Conservation (phyloP, 2,888 invertebrate genomes). For the Nymphalis urticae region DNA sequence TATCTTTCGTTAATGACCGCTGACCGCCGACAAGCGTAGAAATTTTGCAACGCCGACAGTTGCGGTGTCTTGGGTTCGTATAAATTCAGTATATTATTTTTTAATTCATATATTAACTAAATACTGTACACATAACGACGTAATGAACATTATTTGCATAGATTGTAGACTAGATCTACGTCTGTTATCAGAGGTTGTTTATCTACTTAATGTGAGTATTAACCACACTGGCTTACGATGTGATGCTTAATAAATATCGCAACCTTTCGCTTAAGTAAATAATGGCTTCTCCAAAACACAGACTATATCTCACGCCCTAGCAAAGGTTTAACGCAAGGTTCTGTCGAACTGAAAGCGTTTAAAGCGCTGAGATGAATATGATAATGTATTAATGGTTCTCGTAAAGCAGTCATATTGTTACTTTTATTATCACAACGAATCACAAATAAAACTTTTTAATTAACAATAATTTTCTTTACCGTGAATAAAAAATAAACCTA, state of each 20-base stretch:
- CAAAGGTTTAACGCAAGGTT: constrained; percentile 51
- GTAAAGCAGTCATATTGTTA: background rate
- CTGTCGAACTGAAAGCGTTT: constrained; percentile 23
- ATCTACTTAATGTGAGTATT: constrained; percentile 57
- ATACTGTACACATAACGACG: background rate
- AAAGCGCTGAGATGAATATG: background rate
- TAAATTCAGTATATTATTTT: too few species aligned
- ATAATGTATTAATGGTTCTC: background rate
- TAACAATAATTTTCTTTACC: too few species aligned
- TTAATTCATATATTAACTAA: background rate
- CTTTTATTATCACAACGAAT: too few species aligned
- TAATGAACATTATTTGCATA: background rate
- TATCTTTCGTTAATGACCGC: too few species aligned
- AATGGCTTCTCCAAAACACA: constrained; percentile 49
- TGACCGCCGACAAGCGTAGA: too few species aligned
- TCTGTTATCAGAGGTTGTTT: constrained; percentile 51
- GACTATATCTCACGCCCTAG: constrained; percentile 54
- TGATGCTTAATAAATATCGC: constrained; percentile 63
- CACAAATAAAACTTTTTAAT: too few species aligned
- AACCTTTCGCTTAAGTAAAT: constrained; percentile 55
- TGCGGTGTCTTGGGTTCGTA: too few species aligned
- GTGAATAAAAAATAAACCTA: too few species aligned
- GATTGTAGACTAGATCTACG: constrained; percentile 23
- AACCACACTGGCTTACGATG: constrained; percentile 49
- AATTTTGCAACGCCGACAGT: too few species aligned